These are phyloP conservation scores for Sitophilus oryzae DNA, from an alignment of 1,140 invertebrate species.

Conservation along the genomic window DNA sequence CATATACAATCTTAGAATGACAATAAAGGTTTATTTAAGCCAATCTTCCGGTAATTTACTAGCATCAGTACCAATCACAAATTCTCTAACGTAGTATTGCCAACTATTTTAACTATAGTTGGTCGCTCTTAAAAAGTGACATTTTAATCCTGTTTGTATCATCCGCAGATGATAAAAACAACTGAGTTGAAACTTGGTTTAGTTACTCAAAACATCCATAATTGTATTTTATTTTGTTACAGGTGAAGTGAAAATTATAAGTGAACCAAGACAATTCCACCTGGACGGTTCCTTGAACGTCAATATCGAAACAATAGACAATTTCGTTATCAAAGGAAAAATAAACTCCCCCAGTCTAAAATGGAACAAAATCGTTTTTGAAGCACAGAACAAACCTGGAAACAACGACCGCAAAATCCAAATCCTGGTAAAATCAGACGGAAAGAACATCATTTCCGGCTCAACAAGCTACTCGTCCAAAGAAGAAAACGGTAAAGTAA, in stretches of 20 bases:
- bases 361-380: constrained; percentile 58
- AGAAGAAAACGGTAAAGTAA: constrained; percentile 62
- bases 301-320: constrained; percentile 56
- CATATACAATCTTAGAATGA: too few species aligned
- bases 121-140: too few species aligned
- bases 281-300: constrained; percentile 50
- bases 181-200: too few species aligned
- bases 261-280: constrained; percentile 47
- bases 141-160: too few species aligned
- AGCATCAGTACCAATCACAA: too few species aligned
- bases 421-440: constrained; percentile 55
- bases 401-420: constrained; percentile 50
- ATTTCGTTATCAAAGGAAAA: constrained; percentile 55
- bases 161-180: too few species aligned
- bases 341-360: constrained; percentile 62
- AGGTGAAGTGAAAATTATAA: constrained; percentile 47
- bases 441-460: constrained; percentile 62
- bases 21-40: too few species aligned
- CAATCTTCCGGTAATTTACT: too few species aligned
- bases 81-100: too few species aligned
- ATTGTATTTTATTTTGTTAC: constrained; percentile 10
- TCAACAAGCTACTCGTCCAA: constrained; percentile 60
- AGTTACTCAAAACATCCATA: too few species aligned
- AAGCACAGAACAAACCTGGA: constrained; percentile 55
- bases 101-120: too few species aligned